Base-by-base conservation (phyloP, 2,113 vertebrate species). In the Lampris incognitus region DNA sequence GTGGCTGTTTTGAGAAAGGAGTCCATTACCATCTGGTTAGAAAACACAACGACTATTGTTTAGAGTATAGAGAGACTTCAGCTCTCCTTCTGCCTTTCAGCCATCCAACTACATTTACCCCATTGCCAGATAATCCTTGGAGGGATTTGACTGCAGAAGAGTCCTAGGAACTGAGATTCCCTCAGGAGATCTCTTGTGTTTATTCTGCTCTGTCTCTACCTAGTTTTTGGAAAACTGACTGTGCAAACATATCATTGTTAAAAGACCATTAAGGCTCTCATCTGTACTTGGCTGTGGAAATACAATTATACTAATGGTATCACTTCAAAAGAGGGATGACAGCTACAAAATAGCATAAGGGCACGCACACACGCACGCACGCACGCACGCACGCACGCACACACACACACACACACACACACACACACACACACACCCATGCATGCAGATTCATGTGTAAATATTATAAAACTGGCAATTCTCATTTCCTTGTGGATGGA, bases 1-100 rank as follows among this genome's bases (percentile, higher is more conserved):
- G 78, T 60, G 77, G 70, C 81, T 68, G 60, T 64, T 73, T 68
- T n/a, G 52, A 54, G 55, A 69, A 60, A 76, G 70, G 52, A 80
- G 75, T 69, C 41, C 6, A 66, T 78, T 74, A 70, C 60, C 78
- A 71, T 83, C 79, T 90, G 83, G 81, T 69, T 41, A 6, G 38
- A 5, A 24, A 83, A 59, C 76, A 88, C 83, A 86, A 87, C 74
- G 71, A 61, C 72, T 73, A 79, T 78, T 88, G 86, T 85, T 82
- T 76, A 9, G 62, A 58, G 76, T 71, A 56, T n/a, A 36, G 2
- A 48, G 4, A 56, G 41, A 65, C 9, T 9, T 39, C 2, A 37
- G 40, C 10, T 76, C 24, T 54, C 41, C 10, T 66, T 9, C 10
- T 65, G 10, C 10, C 44, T 66, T 67, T 79, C 66, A 67, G 52